Evolutionary conservation across 2,888 invertebrate genomes (phyloP).

Genomic region (Harpalus rufipes): DNA sequence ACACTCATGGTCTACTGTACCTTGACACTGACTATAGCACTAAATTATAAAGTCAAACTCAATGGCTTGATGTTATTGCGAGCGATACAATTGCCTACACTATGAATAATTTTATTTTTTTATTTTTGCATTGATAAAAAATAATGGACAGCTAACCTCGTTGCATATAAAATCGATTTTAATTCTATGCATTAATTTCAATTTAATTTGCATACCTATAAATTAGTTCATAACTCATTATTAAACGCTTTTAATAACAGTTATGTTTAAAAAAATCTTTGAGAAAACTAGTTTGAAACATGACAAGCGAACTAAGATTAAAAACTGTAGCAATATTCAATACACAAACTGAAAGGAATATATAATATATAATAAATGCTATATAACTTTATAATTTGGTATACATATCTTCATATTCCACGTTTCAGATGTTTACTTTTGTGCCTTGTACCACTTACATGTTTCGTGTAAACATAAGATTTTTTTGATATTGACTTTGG

Average conservation of each 20-base stretch:
- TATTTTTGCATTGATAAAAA: background rate
- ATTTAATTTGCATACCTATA: background rate
- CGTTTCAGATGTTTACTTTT: background rate
- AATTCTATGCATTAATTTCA: background rate
- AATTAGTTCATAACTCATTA: background rate
- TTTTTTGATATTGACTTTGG: background rate
- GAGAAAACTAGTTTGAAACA: background rate
- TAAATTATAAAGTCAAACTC: too few relatives aligned
- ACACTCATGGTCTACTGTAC: too few relatives aligned
- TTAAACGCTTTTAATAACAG: background rate
- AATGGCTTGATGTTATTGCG: too few relatives aligned
- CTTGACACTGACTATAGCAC: too few relatives aligned
- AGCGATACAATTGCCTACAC: too few relatives aligned
- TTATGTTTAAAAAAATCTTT: background rate
- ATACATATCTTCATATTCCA: background rate
- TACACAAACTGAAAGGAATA: slow-evolving; percentile 3
- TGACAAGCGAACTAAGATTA: background rate
- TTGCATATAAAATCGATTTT: background rate
- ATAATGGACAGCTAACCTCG: background rate
- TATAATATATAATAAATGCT: background rate
- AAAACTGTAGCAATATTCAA: background rate
- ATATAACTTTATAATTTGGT: slow-evolving; percentile 18
- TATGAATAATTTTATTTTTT: background rate
- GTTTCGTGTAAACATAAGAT: slow-evolving; percentile 5
- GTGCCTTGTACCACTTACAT: slow-evolving; percentile 9